Evolutionary conservation across 1,140 invertebrate species (phyloP).

Genomic region (Aphidius gifuensis): DNA sequence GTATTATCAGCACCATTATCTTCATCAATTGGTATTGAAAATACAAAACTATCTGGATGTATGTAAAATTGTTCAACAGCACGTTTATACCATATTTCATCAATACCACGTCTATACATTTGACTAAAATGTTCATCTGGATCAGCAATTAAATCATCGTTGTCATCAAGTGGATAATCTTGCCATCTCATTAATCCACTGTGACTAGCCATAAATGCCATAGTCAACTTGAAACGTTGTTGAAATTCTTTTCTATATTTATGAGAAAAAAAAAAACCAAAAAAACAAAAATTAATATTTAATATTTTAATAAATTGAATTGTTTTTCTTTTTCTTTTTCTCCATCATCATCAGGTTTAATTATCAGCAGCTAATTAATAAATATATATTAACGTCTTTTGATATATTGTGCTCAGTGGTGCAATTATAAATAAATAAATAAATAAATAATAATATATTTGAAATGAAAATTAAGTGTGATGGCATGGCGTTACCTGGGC

Average conservation of each 20-base stretch:
- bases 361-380: too few relatives aligned
- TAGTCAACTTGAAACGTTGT: slow-evolving; percentile 76
- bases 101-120: slow-evolving; percentile 65
- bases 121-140: slow-evolving; percentile 47
- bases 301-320: background rate
- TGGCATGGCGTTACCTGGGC: slow-evolving; percentile 55
- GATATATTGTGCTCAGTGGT: background rate
- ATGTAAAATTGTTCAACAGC: slow-evolving; percentile 86
- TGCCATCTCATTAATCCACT: slow-evolving; percentile 87
- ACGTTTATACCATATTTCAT: slow-evolving; percentile 90
- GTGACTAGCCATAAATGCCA: slow-evolving; percentile 84
- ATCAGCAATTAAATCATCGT: slow-evolving; percentile 21
- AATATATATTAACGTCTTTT: too few relatives aligned
- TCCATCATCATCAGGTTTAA: background rate
- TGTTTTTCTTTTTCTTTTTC: background rate
- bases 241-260: slow-evolving; percentile 71
- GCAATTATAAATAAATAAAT: background rate
- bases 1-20: slow-evolving; percentile 59
- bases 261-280: slow-evolving; percentile 18
- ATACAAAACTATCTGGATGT: slow-evolving; percentile 80
- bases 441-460: background rate
- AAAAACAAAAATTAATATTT: background rate
- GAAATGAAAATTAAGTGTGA: slow-evolving; percentile 49
- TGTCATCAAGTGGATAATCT: slow-evolving; percentile 61
- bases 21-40: slow-evolving; percentile 77